Evolutionary conservation across 2,797 vertebrate species (phyloP).

Genomic region (Melopsittacus undulatus): DNA sequence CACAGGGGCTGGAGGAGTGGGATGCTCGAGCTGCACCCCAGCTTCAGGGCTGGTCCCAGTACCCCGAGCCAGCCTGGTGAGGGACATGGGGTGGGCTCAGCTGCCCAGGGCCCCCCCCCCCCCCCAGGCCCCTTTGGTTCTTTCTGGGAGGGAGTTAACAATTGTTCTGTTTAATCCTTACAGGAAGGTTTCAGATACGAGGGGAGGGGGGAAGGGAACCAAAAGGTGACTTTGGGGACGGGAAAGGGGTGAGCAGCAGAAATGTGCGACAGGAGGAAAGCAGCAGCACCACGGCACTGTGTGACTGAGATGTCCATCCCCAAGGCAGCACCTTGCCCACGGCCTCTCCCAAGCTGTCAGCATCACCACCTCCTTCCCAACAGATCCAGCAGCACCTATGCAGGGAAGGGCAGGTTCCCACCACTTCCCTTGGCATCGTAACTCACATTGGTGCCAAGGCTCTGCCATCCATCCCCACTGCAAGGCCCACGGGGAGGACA

Average conservation of each 20-base stretch:
- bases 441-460: neutral
- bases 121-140: neutral
- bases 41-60: neutral
- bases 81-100: rapidly evolving
- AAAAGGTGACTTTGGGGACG: neutral
- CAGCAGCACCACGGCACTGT: neutral
- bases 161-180: conserved; percentile 14
- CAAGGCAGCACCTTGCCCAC: conserved; percentile 24
- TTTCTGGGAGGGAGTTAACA: neutral
- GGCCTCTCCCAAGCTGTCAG: neutral
- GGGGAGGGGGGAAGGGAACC: neutral
- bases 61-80: neutral
- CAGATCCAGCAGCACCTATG: conserved; percentile 36
- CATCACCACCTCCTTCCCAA: conserved; percentile 24
- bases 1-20: neutral
- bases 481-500: neutral
- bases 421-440: neutral
- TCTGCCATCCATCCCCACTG: rapidly evolving
- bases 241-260: neutral
- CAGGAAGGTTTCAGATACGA: neutral
- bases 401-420: conserved; percentile 4
- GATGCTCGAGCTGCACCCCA: neutral
- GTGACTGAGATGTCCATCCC: conserved; percentile 19
- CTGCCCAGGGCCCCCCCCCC: neutral
- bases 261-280: neutral